Percentiles rank a stretch among this genome's conserved stretches.
phyloP scores from a whole-genome alignment of 2,797 vertebrate genomes.

The Momotus momota region DNA sequence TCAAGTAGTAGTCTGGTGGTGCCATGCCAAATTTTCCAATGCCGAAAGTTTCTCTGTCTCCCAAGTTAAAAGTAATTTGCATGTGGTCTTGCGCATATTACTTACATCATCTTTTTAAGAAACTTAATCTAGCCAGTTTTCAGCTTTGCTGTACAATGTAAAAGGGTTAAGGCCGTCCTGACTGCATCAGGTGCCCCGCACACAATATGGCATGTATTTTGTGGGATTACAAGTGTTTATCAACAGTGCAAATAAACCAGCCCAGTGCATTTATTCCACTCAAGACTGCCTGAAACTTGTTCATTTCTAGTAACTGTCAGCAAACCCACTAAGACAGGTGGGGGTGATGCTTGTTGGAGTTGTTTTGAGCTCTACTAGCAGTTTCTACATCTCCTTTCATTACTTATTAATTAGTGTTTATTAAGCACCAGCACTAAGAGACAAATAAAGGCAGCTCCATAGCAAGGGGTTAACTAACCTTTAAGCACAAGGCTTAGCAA shows the following conservation, averaged over 20 bases:
- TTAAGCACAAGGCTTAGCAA: neutral
- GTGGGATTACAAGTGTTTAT: slow-evolving; percentile 55
- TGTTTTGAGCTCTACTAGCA: neutral
- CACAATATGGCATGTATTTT: neutral
- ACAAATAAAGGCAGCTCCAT: neutral
- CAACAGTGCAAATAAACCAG: slow-evolving; percentile 46
- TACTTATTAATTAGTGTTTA: neutral
- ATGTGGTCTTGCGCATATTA: neutral
- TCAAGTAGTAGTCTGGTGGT: neutral
- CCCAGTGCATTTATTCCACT: slow-evolving; percentile 38
- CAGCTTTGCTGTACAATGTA: neutral
- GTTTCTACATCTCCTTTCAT: neutral
- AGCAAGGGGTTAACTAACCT: slow-evolving; percentile 19
- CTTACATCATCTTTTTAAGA: slow-evolving; percentile 15
- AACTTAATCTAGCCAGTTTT: neutral
- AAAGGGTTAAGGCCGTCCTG: slow-evolving; percentile 25
- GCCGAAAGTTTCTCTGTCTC: neutral
- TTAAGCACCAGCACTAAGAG: neutral
- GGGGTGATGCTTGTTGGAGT: neutral
- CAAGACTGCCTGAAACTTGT: slow-evolving; percentile 8
- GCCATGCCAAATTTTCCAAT: slow-evolving; percentile 11
- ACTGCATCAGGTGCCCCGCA: neutral
- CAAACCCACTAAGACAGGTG: slow-evolving; percentile 12
- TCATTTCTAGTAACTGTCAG: slow-evolving; percentile 41
- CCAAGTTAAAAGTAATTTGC: neutral